A percentile compares a stretch with the other conserved stretches of the same genome.
Conservation (phyloP, 1,140 invertebrate species). For the Scylla paramamosain region DNA sequence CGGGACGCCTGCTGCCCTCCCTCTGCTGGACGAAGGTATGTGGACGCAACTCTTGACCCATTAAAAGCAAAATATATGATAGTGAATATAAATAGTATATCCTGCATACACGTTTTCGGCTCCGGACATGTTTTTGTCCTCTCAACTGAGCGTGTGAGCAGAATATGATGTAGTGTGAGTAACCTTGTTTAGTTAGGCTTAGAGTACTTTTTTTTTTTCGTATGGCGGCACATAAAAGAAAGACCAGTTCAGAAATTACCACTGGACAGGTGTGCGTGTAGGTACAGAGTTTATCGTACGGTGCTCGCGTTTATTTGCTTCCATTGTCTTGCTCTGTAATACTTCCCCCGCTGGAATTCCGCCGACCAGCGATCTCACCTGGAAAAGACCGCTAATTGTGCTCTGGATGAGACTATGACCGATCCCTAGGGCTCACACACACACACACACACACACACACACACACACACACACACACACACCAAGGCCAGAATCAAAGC, state of each 20-base stretch:
- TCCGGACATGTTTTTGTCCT: background rate
- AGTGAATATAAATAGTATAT: background rate
- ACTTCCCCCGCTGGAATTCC: no score
- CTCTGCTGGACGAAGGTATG: background rate
- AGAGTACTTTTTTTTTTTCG: background rate
- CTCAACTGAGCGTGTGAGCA: background rate
- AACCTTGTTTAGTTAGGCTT: background rate
- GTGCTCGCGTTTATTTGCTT: no score
- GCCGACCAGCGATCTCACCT: no score
- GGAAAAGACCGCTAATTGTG: no score
- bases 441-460: background rate
- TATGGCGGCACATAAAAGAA: no score
- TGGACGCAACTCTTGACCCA: background rate
- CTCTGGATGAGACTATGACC: no score
- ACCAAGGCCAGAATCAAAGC: background rate
- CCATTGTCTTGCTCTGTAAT: no score
- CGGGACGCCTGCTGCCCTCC: background rate
- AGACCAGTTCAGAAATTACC: no score
- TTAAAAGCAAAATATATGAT: conserved; percentile 16
- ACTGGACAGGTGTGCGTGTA: no score
- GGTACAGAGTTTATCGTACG: no score
- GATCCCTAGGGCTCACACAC: background rate
- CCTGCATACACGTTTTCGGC: background rate
- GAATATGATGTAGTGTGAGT: background rate
- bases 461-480: background rate